Evolutionary conservation across 2,888 invertebrate genomes (phyloP), one percentile per base, ranked within the genome.

Genomic region (Dioctria linearis): DNA sequence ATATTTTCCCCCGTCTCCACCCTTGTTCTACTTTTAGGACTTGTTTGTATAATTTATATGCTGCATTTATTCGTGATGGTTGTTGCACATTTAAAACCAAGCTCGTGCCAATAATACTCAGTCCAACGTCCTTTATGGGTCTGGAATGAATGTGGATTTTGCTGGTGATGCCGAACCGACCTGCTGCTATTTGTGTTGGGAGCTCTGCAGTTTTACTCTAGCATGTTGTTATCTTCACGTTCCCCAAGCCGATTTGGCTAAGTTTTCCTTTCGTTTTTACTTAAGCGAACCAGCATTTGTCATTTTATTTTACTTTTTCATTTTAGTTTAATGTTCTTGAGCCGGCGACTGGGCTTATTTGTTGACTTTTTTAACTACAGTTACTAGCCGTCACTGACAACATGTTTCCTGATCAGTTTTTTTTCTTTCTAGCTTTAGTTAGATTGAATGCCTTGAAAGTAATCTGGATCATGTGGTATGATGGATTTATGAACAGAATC

Each of bases 41-140:
- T 73, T 57, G 73, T 73, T 73, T 73, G 6, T 57, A 73, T 73
- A 73, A 73, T 57, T 73, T 73, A 73, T 57, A 57, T 73, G 59
- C 73, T 73, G 73, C 73, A 73, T 73, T 73, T 73, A 73, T 43
- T 59, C 73, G 59, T 73, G 73, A 73, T 73, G 73, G 73, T 57
- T 73, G 73, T 73, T 73, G 73, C 73, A 25, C 25, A 73, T 73
- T 73, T 73, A 59, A 73, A 73, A 13, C 57, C 73, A 42, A 73
- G 57, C 73, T 73, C 73, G 73, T 73, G 73, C 73, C 73, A 73
- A 73, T 25, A 25, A 25, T 59, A 73, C 42, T 51, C 73, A 43
- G 59, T 25, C 54, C 40, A 73, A 4, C 57, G 57, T 42, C 59
- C 73, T 57, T 43, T 73, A 54, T 40, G 54, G 39, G 59, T 59